Conservation (phyloP, 2,888 invertebrate genomes). For the Luffia ferchaultella region DNA sequence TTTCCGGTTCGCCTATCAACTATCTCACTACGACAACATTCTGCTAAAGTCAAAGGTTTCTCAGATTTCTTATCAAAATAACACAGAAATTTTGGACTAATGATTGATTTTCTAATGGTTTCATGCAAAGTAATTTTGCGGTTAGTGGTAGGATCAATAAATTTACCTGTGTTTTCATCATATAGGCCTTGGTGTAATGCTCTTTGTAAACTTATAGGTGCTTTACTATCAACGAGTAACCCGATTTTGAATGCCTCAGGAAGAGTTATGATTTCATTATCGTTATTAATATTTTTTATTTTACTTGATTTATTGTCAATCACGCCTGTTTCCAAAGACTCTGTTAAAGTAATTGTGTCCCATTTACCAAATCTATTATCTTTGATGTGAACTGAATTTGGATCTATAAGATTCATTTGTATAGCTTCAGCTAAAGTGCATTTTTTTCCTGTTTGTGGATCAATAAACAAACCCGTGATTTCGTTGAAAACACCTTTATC, state of each 20-base stretch:
- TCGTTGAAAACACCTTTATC: conserved; percentile 83
- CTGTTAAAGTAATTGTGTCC: conserved; percentile 79
- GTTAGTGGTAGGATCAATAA: conserved; percentile 82
- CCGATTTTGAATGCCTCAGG: conserved; percentile 82
- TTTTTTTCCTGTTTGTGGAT: conserved; percentile 80
- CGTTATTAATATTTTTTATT: conserved; percentile 73
- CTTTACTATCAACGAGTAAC: conserved; percentile 81
- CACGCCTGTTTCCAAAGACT: conserved; percentile 79
- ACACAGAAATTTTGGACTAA: conserved; percentile 82
- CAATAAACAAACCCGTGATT: conserved; percentile 81
- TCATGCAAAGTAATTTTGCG: conserved; percentile 84
- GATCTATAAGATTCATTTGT: conserved; percentile 80
- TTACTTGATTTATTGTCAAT: conserved; percentile 76
- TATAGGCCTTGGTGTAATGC: conserved; percentile 88
- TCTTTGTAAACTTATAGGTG: conserved; percentile 82
- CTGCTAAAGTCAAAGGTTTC: conserved; percentile 75
- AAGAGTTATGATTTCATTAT: conserved; percentile 73
- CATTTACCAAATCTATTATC: conserved; percentile 79
- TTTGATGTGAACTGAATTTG: conserved; percentile 83
- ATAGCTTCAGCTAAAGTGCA: conserved; percentile 86
- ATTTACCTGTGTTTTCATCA: conserved; percentile 81
- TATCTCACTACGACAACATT: conserved; percentile 82
- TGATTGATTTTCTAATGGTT: conserved; percentile 80
- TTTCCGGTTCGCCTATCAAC: conserved; percentile 82
- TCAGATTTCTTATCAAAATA: conserved; percentile 81